Evolutionary conservation across 2,888 invertebrate species (phyloP), one percentile per base, ranked within the genome.

Genomic region (Limenitis arthemis): DNA sequence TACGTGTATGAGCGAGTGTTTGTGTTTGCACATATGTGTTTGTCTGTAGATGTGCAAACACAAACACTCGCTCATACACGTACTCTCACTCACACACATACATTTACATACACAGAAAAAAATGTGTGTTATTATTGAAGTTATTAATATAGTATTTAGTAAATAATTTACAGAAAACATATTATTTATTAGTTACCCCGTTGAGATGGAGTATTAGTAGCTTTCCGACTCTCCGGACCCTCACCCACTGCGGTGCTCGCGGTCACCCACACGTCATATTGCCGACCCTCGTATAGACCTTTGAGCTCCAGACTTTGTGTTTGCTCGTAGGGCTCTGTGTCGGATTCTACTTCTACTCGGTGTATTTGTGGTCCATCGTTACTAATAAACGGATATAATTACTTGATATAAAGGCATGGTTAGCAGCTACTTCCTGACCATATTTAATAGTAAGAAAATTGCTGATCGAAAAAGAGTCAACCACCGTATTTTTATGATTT

Each of bases 201-300:
- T 49, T 86, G 86, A 1, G 82, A 85, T 30, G 88, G 88, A 4
- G 82, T 79, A 42, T 87, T 87, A 8, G 82, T 79, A 29, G 88
- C 88, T n/a, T 82, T 75, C 40, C 78, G 72, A 46, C 85, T 88
- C 34, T 84, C 80, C 1, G 88, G 87, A 0, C 88, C 88, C 64
- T 91, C 90, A 0, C 91, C 91, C 0, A 89, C 86, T 0, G 77
- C 75, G 1, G 91, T 91, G 48, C 88, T 89, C 1, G 91, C 90
- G 0, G 90, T 89, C 6, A 91, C 89, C 87, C 90, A 90, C n/a
- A 91, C 90, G 56, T 89, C 89, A 60, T 91, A 91, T 59, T 88
- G 85, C 1, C 87, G 77, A 11, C 87, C 87, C 64, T 81, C 88
- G 32, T 72, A 79, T 8, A 91, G 70, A 0, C 88, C 83, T 42